These are phyloP conservation scores for Eulimnadia texana DNA, from an alignment of 1,140 invertebrate species.

Conservation along the genomic window DNA sequence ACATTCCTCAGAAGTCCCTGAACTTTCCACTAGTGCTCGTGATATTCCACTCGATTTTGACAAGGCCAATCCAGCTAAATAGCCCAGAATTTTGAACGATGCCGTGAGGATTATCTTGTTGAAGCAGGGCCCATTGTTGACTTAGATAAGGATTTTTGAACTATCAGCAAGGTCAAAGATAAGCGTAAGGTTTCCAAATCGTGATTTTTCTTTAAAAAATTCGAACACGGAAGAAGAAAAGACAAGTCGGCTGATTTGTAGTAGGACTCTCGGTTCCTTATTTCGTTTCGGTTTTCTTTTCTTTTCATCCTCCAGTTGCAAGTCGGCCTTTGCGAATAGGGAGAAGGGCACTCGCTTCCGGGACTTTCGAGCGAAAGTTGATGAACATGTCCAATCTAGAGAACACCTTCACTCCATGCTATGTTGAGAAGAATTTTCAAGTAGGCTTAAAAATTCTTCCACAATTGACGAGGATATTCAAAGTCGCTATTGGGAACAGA, in stretches of 20 bases:
- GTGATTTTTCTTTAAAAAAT: neutral
- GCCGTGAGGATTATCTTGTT: neutral
- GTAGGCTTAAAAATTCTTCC: neutral
- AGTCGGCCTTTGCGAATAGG: neutral
- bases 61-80: neutral
- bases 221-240: neutral
- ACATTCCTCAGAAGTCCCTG: no score
- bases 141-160: neutral
- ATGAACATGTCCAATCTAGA: neutral
- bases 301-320: neutral
- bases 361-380: neutral
- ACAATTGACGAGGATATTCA: neutral
- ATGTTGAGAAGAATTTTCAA: neutral
- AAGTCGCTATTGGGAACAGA: neutral
- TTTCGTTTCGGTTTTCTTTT: neutral
- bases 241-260: neutral
- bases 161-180: neutral
- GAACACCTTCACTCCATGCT: neutral
- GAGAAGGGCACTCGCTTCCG: neutral
- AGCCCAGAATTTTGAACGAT: neutral
- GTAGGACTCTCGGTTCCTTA: neutral
- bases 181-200: neutral
- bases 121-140: neutral
- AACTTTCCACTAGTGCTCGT: neutral
- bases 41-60: neutral